These are phyloP conservation scores for Helogale parvula DNA, from an alignment of 2,113 vertebrate genomes.

Conservation along the genomic window DNA sequence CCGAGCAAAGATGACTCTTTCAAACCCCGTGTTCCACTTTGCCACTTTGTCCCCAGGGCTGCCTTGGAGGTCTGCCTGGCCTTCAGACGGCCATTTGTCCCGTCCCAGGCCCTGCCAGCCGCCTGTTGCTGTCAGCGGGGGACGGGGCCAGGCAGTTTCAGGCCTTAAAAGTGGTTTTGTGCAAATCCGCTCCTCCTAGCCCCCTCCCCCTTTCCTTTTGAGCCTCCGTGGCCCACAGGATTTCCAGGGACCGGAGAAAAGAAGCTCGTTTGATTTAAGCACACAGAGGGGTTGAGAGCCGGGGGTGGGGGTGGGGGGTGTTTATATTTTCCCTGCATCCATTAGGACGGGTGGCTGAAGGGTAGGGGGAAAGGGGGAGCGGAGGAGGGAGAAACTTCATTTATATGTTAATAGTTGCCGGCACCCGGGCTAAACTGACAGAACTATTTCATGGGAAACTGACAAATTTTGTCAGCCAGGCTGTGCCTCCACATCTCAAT, in stretches of 20 bases:
- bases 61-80: conserved; percentile 85
- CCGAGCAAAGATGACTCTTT: conserved; percentile 75
- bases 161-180: conserved; percentile 87
- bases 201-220: background rate
- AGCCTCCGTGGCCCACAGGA: conserved; percentile 60
- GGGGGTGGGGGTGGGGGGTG: conserved; percentile 19
- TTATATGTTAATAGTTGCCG: conserved; percentile 92
- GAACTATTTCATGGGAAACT: conserved; percentile 93
- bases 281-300: conserved; percentile 64
- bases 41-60: conserved; percentile 72
- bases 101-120: conserved; percentile 91
- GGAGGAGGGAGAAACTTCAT: conserved; percentile 88
- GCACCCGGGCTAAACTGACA: conserved; percentile 88
- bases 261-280: conserved; percentile 87
- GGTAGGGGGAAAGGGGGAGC: conserved; percentile 77
- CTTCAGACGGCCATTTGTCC: conserved; percentile 92
- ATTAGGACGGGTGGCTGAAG: conserved; percentile 75
- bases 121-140: conserved; percentile 93
- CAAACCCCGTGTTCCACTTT: conserved; percentile 62
- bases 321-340: conserved; percentile 90
- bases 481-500: conserved; percentile 90
- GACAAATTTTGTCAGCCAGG: conserved; percentile 91
- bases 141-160: conserved; percentile 80
- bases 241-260: conserved; percentile 85
- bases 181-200: conserved; percentile 78